phyloP scores from a whole-genome alignment of 2,113 vertebrate genomes.

The Alces alces region DNA sequence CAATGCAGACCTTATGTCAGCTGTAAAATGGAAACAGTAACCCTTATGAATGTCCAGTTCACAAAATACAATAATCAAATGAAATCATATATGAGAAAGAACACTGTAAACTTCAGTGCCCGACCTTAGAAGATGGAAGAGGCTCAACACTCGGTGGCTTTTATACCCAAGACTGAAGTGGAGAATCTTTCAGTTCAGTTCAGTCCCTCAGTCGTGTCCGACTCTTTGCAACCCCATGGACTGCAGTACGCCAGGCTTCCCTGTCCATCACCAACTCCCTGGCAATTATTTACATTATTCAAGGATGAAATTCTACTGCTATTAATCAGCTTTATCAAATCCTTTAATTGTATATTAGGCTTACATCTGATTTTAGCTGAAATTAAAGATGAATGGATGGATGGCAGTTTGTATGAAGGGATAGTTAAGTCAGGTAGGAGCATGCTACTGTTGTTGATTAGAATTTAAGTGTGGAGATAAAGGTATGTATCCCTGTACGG shows the following conservation, averaged over 20 bases:
- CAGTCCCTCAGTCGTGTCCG: not conserved
- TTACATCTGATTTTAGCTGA: not conserved
- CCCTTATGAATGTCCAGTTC: too few relatives aligned
- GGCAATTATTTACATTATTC: not conserved
- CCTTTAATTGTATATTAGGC: not conserved
- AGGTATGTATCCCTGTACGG: not conserved
- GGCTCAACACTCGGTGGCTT: not conserved
- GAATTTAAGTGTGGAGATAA: not conserved
- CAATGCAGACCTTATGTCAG: not conserved
- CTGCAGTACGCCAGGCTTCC: not conserved
- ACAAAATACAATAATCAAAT: constrained; percentile 2
- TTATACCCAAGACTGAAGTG: not conserved
- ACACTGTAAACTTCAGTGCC: not conserved
- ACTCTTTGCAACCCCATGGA: not conserved
- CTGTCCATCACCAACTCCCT: not conserved
- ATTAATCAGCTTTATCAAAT: not conserved
- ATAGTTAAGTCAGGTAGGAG: not conserved
- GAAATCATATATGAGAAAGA: not conserved
- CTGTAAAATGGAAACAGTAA: not conserved
- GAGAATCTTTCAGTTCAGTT: not conserved
- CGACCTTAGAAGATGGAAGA: not conserved
- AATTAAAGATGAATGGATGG: not conserved
- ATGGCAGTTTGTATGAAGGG: not conserved
- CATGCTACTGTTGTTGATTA: not conserved
- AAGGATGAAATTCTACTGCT: not conserved